Conservation (phyloP, 2,113 vertebrate species). For the Syrmaticus mikado region DNA sequence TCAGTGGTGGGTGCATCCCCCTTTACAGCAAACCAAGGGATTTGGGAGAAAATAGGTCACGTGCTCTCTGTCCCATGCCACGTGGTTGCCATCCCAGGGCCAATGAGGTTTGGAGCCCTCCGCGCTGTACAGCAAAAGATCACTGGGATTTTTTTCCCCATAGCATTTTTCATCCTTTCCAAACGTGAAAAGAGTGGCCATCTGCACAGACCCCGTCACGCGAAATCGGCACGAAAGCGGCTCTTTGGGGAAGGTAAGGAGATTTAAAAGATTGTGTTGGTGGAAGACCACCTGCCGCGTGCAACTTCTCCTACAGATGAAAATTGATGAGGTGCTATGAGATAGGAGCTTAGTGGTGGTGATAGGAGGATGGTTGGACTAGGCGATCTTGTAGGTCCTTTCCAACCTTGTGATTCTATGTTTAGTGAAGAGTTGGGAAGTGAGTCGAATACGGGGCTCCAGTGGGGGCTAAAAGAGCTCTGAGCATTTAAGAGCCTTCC, state of each 20-base stretch:
- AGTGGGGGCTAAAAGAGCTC: neutral
- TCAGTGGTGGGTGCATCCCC: constrained; percentile 65
- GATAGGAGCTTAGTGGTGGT: too few relatives aligned
- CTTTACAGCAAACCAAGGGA: constrained; percentile 74
- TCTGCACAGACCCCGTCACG: constrained; percentile 75
- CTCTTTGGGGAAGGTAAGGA: constrained; percentile 80
- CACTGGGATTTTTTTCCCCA: constrained; percentile 75
- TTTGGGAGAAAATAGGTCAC: constrained; percentile 84
- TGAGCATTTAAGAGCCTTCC: neutral
- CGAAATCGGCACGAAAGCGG: constrained; percentile 63
- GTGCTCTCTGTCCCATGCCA: constrained; percentile 79
- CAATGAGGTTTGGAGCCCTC: constrained; percentile 82
- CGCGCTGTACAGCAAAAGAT: constrained; percentile 72
- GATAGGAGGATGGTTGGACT: too few relatives aligned
- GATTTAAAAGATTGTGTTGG: constrained; percentile 39
- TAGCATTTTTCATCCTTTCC: constrained; percentile 82
- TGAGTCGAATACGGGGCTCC: accelerated
- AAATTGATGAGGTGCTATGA: neutral
- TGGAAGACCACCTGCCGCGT: neutral
- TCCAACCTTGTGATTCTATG: too few relatives aligned
- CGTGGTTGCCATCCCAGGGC: constrained; percentile 78
- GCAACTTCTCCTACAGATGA: neutral
- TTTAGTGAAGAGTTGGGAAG: neutral
- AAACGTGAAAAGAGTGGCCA: constrained; percentile 78
- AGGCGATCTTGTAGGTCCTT: too few relatives aligned